These are phyloP conservation scores for Hiodon tergisus DNA, from an alignment of 2,113 vertebrate species.

Conservation along the genomic window DNA sequence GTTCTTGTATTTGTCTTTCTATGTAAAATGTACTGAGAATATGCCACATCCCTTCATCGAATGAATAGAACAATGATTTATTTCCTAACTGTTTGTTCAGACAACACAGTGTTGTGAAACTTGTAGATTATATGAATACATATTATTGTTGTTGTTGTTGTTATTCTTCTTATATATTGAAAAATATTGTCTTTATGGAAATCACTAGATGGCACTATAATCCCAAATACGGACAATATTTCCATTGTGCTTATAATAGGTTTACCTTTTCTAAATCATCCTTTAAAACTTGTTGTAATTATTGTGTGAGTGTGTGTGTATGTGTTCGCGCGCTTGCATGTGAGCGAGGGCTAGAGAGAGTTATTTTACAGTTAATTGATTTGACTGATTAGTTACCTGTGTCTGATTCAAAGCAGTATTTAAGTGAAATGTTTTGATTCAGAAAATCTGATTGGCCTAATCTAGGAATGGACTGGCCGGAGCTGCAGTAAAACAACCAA, in stretches of 20 bases:
- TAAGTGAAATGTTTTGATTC: background rate
- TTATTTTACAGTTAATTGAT: no score
- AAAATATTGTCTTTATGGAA: background rate
- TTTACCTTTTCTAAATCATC: background rate
- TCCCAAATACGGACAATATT: background rate
- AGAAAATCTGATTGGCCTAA: slow-evolving; percentile 6
- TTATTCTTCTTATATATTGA: background rate
- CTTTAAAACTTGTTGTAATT: background rate
- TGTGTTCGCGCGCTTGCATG: no score
- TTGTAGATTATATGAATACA: background rate
- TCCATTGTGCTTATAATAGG: background rate
- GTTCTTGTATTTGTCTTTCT: no score
- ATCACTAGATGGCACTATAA: slow-evolving; percentile 14
- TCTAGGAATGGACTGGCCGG: background rate
- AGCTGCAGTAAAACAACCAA: background rate
- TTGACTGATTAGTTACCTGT: no score
- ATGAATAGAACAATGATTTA: no score
- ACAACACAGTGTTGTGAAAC: background rate
- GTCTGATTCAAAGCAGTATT: background rate
- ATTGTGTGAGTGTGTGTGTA: background rate
- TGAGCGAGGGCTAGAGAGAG: no score
- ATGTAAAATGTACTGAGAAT: no score
- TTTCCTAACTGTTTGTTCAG: background rate
- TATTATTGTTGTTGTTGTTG: background rate
- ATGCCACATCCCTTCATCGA: no score